Evolutionary conservation across 2,797 vertebrate species (phyloP), one percentile per base, ranked within the genome.

Genomic region (Menidia menidia): DNA sequence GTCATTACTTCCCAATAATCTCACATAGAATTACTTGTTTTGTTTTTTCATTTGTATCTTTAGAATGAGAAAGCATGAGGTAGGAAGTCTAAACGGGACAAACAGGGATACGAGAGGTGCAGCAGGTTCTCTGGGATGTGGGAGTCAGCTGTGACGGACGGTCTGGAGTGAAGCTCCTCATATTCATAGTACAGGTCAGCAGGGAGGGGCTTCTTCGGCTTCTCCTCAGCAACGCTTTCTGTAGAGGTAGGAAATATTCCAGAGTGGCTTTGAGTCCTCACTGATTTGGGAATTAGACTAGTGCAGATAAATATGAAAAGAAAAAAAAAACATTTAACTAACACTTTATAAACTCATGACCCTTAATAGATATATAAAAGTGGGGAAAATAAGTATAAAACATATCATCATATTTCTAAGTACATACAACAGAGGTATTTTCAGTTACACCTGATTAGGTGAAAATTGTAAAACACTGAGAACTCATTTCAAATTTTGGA

Each of bases 91-190:
- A 25, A 25, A 32, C 11, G 0, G n/a, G 55, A 14, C 0, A 64
- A 31, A 33, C 11, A 61, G 93, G 95, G 97, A 98, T 99, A 98
- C 97, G 82, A 88, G n/a, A 98, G 91, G 44, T 80, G 87, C 59
- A 99, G 94, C 44, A 98, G 89, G 77, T 96, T 74, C 69, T 89
- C 71, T 0, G 96, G 93, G 85, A 99, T 95, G 32, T 76, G 88
- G 4, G 93, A 94, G 59, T 91, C 85, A 0, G 90, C 82, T 15
- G 95, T 94, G 73, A 96, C 76, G 76, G 74, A 94, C 0, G 97
- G 93, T 78, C 60, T 78, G 9, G 96, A 96, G 81, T 15, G 85
- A 47, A 98, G 77, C 7, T 96, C 92, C 13, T 90, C 89, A 68
- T 94, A 94, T 0, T 91, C 43, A 18, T 97, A 97, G 90, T 85